Evolutionary conservation across 2,888 invertebrate species (phyloP).

Genomic region (Cacoxenus indagator): DNA sequence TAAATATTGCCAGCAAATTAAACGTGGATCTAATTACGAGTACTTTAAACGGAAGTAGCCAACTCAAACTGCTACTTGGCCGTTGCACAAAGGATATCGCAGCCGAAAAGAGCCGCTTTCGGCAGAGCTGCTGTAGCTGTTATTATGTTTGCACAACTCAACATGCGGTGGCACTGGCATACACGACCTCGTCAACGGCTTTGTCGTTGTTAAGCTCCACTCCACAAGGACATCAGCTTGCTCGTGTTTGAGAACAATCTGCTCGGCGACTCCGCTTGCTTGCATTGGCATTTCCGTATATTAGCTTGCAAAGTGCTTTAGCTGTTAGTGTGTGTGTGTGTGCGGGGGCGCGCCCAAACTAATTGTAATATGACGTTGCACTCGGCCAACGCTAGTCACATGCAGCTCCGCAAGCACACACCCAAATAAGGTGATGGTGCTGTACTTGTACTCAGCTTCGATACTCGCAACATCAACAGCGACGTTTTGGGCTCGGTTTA

Average conservation of each 20-base stretch:
- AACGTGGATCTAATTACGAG: slow-evolving; percentile 54
- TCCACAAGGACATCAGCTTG: neutral
- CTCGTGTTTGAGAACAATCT: neutral
- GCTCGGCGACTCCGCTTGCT: too few relatives aligned
- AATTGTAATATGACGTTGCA: slow-evolving; percentile 29
- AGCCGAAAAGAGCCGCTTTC: neutral
- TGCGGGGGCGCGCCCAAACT: slow-evolving; percentile 14
- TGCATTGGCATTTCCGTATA: slow-evolving; percentile 40
- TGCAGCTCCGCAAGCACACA: neutral
- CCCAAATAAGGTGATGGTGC: slow-evolving; percentile 6
- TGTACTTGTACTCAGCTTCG: slow-evolving; percentile 36
- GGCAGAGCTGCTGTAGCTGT: slow-evolving; percentile 47
- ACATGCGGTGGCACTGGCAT: neutral
- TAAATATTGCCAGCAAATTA: slow-evolving; percentile 33
- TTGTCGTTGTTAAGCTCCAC: neutral
- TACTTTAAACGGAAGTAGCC: slow-evolving; percentile 53
- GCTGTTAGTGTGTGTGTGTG: slow-evolving; percentile 27
- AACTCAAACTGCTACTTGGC: slow-evolving; percentile 21
- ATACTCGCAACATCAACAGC: slow-evolving; percentile 41
- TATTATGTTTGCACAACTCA: slow-evolving; percentile 26
- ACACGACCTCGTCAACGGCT: neutral
- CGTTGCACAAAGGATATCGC: slow-evolving; percentile 16
- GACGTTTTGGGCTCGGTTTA: neutral
- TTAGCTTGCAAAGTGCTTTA: slow-evolving; percentile 48
- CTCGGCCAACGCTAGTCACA: slow-evolving; percentile 1